Conservation (phyloP, 1,140 invertebrate species). For the Thaumetopoea pityocampa region DNA sequence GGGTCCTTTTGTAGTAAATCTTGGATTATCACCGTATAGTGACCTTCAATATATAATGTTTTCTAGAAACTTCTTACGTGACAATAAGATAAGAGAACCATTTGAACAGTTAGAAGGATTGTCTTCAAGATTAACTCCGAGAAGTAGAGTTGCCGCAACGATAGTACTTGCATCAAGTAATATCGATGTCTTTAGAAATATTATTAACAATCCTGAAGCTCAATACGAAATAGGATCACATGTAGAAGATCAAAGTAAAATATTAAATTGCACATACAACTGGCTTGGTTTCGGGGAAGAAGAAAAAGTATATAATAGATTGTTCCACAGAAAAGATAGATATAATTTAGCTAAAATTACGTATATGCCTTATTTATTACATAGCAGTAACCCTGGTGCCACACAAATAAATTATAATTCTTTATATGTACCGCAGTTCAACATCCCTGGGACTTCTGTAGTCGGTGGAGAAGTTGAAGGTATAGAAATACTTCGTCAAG, state of each 20-base stretch:
- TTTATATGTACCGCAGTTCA: constrained; percentile 86
- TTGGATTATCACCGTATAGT: constrained; percentile 92
- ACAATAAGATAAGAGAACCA: constrained; percentile 92
- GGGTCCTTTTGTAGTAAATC: constrained; percentile 90
- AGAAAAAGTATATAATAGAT: constrained; percentile 84
- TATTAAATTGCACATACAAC: constrained; percentile 96
- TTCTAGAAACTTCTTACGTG: constrained; percentile 90
- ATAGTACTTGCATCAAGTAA: constrained; percentile 94
- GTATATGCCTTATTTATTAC: constrained; percentile 90
- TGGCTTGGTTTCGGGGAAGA: constrained; percentile 92
- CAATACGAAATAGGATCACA: constrained; percentile 97
- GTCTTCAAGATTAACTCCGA: constrained; percentile 84
- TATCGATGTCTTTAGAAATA: constrained; percentile 92
- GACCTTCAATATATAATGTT: constrained; percentile 88
- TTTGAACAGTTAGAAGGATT: constrained; percentile 82
- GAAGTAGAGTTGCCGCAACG: constrained; percentile 92
- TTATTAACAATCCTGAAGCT: constrained; percentile 93
- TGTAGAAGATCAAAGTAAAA: constrained; percentile 93
- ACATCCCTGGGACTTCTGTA: constrained; percentile 79
- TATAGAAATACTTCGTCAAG: constrained; percentile 83
- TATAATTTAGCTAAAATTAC: constrained; percentile 93
- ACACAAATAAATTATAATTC: constrained; percentile 84
- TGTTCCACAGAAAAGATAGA: constrained; percentile 94
- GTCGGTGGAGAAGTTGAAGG: constrained; percentile 94
- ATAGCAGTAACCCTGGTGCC: constrained; percentile 88